A percentile compares a stretch with the other conserved stretches of the same genome.
Evolutionary conservation across 1,140 invertebrate species (phyloP).

Genomic region (Varroa destructor): DNA sequence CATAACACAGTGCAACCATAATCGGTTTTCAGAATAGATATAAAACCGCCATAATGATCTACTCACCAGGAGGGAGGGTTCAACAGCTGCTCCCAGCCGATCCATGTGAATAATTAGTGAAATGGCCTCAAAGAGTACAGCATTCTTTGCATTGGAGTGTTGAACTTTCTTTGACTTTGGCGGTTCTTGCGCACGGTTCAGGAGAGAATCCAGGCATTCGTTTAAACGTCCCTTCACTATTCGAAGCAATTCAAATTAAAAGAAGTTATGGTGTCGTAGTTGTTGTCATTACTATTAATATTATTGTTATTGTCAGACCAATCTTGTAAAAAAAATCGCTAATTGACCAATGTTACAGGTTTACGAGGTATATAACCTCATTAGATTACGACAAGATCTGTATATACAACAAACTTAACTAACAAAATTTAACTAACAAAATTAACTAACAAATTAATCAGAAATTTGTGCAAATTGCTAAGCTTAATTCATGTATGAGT

Average conservation of each 20-base stretch:
- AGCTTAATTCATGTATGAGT: too few species aligned
- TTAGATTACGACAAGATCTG: too few species aligned
- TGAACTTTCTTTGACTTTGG: conserved; percentile 99
- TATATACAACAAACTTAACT: too few species aligned
- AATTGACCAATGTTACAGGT: too few species aligned
- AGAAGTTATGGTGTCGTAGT: conserved; percentile 33
- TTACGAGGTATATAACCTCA: too few species aligned
- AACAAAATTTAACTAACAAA: too few species aligned
- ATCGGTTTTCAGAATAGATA: too few species aligned
- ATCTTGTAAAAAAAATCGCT: background rate
- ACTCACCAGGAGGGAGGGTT: conserved; percentile 21
- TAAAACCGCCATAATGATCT: too few species aligned
- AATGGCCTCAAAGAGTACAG: conserved; percentile 97
- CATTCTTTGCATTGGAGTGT: conserved; percentile 99
- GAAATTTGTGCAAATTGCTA: too few species aligned
- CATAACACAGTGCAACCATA: too few species aligned
- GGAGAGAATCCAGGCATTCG: conserved; percentile 97
- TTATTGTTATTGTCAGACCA: conserved; percentile 37
- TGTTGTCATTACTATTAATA: too few species aligned
- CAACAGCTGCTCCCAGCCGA: conserved; percentile 29
- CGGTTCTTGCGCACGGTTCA: conserved; percentile 98
- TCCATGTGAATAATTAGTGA: conserved; percentile 99
- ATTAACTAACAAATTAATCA: too few species aligned
- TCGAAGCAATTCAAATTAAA: conserved; percentile 42
- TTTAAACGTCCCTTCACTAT: conserved; percentile 83